Evolutionary conservation across 1,140 invertebrate genomes (phyloP).

Genomic region (Brachionus koreanus): DNA sequence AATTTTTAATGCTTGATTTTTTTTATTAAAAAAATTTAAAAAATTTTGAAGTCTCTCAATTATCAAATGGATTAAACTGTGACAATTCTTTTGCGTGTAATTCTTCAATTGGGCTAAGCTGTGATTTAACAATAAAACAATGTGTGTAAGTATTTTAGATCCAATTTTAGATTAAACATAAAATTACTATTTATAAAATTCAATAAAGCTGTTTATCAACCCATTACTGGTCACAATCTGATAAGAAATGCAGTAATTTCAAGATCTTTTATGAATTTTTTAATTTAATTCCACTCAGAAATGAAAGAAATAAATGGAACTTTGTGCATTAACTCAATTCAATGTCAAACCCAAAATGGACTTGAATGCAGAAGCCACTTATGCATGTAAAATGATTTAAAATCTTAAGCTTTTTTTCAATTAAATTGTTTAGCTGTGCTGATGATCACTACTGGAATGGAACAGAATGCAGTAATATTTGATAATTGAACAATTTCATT

Average conservation of each 20-base stretch:
- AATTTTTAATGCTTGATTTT: neutral
- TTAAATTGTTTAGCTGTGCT: neutral
- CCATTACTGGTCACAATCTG: conserved; percentile 2
- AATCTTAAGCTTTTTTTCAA: neutral
- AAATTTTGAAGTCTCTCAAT: neutral
- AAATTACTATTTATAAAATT: neutral
- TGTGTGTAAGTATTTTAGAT: neutral
- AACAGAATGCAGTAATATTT: conserved; percentile 1
- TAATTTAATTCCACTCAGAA: too few species aligned
- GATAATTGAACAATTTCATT: too few species aligned
- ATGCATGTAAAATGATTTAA: neutral
- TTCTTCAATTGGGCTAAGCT: neutral
- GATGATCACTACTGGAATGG: neutral
- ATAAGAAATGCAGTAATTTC: neutral
- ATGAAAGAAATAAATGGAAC: conserved; percentile 18
- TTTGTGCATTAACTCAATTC: neutral
- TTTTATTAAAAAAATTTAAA: neutral
- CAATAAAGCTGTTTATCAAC: neutral
- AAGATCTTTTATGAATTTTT: too few species aligned
- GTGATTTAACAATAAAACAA: neutral
- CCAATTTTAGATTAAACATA: neutral
- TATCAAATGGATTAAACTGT: conserved; percentile 14
- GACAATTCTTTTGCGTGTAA: conserved; percentile 19
- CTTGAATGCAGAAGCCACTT: neutral
- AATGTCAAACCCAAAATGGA: conserved; percentile 30